Base-by-base conservation (phyloP, 2,113 vertebrate species). In the Herpetotheres cachinnans region DNA sequence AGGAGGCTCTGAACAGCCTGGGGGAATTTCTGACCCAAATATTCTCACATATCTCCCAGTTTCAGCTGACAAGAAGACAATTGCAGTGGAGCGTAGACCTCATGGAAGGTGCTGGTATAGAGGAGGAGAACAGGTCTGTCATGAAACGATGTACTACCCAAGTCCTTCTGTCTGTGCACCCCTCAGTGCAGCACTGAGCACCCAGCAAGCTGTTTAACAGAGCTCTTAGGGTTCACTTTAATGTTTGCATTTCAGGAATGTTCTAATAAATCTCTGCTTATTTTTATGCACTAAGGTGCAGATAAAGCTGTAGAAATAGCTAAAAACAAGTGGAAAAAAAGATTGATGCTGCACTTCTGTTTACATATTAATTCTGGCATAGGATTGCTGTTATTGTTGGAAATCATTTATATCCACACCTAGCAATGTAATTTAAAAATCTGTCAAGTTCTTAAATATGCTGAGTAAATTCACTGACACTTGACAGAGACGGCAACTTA, bases 11-110 rank as follows among this genome's bases (percentile, higher is more conserved):
- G 61, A 91, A 63, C 38, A 81, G 72, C 89, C 83, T 84, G 52
- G 38, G 47, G 78, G 29, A 71, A 40, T 71, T 93, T 94, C 77
- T 94, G 72, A 83, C 91, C 73, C 81, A 84, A 78, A 90, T 93
- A 88, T 78, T 89, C 65, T 93, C 61, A 71, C 18, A 3, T 71
- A 32, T 49, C 65, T 94, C 58, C 50, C 32, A 30, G 38, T 71
- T 94, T 91, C 76, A 94, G 67, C 54, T 74, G 69, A 82, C 25
- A 84, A 82, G 82, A 70, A 73, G 55, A 42, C 65, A 71, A 42
- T 59, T 91, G 47, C 76, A 78, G 44, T 47, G 19, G 44, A 84
- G 47, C 6, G 0, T 0, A 87, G 87, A 49, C 44, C 50, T 86
- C 77, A 47, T 34, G 65, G n/a, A n/a, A 77, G 84, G 50, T 36